Evolutionary conservation across 2,797 vertebrate species (phyloP).

Genomic region (Neomorphus geoffroyi): DNA sequence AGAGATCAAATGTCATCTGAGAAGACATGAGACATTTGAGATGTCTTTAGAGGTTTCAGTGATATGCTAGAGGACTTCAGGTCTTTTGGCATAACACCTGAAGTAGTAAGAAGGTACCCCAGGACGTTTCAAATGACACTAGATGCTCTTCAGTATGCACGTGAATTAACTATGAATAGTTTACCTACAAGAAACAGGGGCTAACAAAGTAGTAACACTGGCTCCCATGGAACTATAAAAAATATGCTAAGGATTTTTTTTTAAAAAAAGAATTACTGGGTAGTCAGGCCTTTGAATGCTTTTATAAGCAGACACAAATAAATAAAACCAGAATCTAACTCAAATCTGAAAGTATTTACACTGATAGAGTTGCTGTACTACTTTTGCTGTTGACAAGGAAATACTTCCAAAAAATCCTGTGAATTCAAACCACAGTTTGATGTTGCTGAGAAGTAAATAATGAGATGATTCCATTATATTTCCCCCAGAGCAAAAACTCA

Average conservation of each 20-base stretch:
- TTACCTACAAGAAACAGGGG: rapidly evolving
- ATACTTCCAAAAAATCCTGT: neutral
- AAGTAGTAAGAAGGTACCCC: neutral
- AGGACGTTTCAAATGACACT: neutral
- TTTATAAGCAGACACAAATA: neutral
- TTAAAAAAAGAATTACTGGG: neutral
- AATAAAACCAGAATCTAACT: neutral
- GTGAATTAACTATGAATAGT: neutral
- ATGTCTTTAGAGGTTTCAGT: neutral
- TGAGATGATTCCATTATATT: neutral
- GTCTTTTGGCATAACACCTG: neutral
- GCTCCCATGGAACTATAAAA: neutral
- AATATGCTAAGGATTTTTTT: neutral
- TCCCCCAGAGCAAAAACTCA: neutral
- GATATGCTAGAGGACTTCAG: neutral
- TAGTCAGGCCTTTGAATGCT: neutral
- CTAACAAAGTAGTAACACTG: neutral
- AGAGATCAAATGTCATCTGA: neutral
- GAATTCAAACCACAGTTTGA: neutral
- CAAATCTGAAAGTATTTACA: neutral
- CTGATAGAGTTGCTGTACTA: neutral
- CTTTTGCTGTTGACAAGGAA: constrained; percentile 9
- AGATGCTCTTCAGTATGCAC: neutral
- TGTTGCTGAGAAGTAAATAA: neutral
- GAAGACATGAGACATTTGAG: neutral